Evolutionary conservation across 1,140 invertebrate species (phyloP).

Genomic region (Listronotus bonariensis): DNA sequence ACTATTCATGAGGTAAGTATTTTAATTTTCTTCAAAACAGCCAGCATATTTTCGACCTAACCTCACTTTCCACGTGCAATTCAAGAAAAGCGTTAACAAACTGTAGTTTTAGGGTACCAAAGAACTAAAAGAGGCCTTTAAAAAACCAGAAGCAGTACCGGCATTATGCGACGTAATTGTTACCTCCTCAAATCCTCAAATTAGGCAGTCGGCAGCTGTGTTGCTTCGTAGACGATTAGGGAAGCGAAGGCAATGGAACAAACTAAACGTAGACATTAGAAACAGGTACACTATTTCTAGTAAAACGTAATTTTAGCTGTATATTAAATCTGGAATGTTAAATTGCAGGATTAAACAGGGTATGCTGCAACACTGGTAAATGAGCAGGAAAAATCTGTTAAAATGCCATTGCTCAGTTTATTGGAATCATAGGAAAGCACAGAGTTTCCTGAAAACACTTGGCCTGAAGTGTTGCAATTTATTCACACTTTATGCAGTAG

Average conservation of each 20-base stretch:
- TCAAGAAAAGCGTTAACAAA: constrained; percentile 22
- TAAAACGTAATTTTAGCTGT: no score
- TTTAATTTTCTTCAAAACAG: constrained; percentile 8
- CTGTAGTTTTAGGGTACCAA: constrained; percentile 62
- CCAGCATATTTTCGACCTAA: constrained; percentile 29
- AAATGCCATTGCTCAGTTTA: constrained; percentile 68
- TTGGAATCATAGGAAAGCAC: constrained; percentile 72
- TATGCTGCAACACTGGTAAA: constrained; percentile 62
- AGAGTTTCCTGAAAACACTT: constrained; percentile 68
- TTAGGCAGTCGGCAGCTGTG: constrained; percentile 72
- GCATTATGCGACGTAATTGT: constrained; percentile 64
- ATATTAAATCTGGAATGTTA: no score
- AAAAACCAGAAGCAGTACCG: constrained; percentile 64
- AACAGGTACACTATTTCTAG: constrained; percentile 52
- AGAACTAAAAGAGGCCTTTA: constrained; percentile 67
- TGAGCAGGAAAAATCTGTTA: constrained; percentile 67
- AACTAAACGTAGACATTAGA: constrained; percentile 60
- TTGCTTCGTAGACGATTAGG: constrained; percentile 65
- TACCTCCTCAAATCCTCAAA: constrained; percentile 61
- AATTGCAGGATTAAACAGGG: constrained; percentile 63
- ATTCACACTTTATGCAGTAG: constrained; percentile 64
- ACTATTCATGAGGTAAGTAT: constrained; percentile 61
- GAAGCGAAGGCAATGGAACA: constrained; percentile 66
- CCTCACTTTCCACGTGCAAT: constrained; percentile 48
- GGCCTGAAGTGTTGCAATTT: constrained; percentile 74